Conservation (phyloP, 1,140 invertebrate genomes). For the Ostrea edulis region DNA sequence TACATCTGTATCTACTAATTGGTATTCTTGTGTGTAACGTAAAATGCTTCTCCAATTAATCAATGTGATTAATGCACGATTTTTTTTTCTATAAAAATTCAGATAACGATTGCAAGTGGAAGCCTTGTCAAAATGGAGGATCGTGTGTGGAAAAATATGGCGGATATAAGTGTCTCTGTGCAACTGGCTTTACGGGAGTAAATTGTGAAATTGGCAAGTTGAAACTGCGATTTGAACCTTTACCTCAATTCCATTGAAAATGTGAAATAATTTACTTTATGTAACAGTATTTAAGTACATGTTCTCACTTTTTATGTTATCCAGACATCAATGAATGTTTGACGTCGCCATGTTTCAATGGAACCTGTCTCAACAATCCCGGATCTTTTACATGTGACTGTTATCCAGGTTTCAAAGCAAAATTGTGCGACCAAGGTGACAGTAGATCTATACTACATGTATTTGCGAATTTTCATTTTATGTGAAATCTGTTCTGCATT, state of each 20-base stretch:
- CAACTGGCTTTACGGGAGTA: neutral
- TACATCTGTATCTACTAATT: neutral
- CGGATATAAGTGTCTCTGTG: neutral
- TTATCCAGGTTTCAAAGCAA: neutral
- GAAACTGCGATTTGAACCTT: neutral
- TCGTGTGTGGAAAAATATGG: neutral
- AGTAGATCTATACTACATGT: neutral
- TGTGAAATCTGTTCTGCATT: neutral
- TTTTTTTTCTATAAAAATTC: neutral
- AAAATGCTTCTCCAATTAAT: neutral
- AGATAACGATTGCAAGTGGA: conserved; percentile 1
- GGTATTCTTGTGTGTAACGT: neutral
- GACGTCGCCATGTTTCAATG: neutral
- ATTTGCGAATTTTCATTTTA: neutral
- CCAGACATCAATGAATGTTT: conserved; percentile 16
- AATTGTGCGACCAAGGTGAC: neutral
- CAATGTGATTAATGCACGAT: neutral
- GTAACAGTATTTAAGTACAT: neutral
- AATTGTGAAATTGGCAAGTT: neutral
- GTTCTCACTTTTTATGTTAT: neutral
- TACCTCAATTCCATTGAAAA: neutral
- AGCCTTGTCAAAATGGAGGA: neutral
- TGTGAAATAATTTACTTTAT: neutral
- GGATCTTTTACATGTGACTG: neutral
- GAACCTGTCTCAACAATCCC: conserved; percentile 1